Percentiles rank a stretch among this genome's conserved stretches.
Conservation (phyloP, 2,113 vertebrate genomes). For the Myiopsitta monachus region DNA sequence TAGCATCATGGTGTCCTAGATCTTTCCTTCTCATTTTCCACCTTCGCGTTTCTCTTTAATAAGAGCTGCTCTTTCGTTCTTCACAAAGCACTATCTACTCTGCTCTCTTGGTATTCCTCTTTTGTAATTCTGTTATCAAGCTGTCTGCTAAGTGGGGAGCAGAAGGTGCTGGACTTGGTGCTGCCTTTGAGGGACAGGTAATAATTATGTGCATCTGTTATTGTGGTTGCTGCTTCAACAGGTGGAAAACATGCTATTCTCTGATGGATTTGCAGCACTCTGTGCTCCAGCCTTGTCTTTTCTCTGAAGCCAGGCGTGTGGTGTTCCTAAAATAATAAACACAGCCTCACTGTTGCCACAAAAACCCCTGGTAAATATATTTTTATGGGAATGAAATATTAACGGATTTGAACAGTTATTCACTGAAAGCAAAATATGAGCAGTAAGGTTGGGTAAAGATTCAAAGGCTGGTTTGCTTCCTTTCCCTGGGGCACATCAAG, state of each 20-base stretch:
- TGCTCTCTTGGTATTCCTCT: not conserved
- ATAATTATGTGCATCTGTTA: constrained; percentile 66
- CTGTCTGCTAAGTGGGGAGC: constrained; percentile 47
- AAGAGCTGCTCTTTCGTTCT: not conserved
- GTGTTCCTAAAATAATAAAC: constrained; percentile 63
- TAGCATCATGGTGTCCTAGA: not conserved
- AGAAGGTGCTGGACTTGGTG: constrained; percentile 44
- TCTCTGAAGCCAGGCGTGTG: not conserved
- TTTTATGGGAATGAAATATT: constrained; percentile 67
- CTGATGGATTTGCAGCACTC: constrained; percentile 40
- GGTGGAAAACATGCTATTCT: constrained; percentile 62
- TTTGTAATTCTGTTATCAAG: constrained; percentile 29
- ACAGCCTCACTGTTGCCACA: constrained; percentile 46
- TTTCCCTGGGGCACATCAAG: constrained; percentile 50
- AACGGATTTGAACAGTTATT: constrained; percentile 68
- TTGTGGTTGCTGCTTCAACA: constrained; percentile 44
- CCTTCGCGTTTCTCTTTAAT: constrained; percentile 12
- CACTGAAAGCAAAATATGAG: constrained; percentile 64
- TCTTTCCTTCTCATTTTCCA: constrained; percentile 41
- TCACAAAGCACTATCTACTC: not conserved
- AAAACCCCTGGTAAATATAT: constrained; percentile 57
- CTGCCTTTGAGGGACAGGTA: constrained; percentile 56
- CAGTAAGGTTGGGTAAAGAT: constrained; percentile 64
- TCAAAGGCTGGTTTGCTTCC: constrained; percentile 58
- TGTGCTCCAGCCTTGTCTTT: constrained; percentile 34